A percentile compares a stretch with the other conserved stretches of the same genome.
Conservation (phyloP, 2,797 vertebrate species). For the Rhincodon typus region DNA sequence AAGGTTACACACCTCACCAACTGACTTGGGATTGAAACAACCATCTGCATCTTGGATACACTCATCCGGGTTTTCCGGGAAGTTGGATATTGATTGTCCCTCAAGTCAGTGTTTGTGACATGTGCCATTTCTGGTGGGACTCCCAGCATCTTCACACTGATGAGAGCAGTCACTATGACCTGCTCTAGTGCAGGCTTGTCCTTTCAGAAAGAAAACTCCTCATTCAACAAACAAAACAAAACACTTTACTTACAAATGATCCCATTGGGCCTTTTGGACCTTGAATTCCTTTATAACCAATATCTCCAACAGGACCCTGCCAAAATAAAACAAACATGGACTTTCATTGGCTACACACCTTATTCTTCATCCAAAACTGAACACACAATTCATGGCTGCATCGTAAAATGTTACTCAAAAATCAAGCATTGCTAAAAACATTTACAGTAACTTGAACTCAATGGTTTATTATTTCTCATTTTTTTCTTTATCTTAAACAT, state of each 20-base stretch:
- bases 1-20: too few relatives aligned
- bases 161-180: not conserved
- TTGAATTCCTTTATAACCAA: constrained; percentile 69
- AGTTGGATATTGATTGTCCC: not conserved
- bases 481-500: not conserved
- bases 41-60: too few relatives aligned
- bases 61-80: too few relatives aligned
- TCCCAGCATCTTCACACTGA: not conserved
- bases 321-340: constrained; percentile 38
- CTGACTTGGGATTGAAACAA: too few relatives aligned
- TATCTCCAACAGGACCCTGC: constrained; percentile 80
- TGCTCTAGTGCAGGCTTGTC: not conserved
- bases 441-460: not conserved
- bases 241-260: constrained; percentile 65
- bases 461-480: not conserved
- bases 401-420: not conserved
- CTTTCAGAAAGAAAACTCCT: not conserved
- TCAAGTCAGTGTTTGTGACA: not conserved
- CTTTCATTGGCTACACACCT: not conserved
- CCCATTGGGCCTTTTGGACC: constrained; percentile 84
- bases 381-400: not conserved
- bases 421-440: not conserved
- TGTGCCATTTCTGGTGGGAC: not conserved
- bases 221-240: not conserved
- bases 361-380: not conserved